phyloP scores from a whole-genome alignment of 2,888 invertebrate species.

The Merodon equestris region DNA sequence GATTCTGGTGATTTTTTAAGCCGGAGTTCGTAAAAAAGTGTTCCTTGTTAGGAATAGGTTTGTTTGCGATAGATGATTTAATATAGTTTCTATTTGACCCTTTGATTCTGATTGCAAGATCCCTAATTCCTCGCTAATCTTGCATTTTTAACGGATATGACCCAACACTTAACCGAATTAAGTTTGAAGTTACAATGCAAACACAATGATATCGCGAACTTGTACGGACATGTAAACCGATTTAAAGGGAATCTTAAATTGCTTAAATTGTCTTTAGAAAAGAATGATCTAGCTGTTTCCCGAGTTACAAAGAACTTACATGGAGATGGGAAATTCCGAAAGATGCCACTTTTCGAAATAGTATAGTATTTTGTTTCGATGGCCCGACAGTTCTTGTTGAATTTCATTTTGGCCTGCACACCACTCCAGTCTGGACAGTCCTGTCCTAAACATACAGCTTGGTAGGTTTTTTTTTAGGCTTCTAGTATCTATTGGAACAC shows the following conservation, averaged over 20 bases:
- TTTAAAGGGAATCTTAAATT: slow-evolving; percentile 22
- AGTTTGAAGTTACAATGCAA: slow-evolving; percentile 28
- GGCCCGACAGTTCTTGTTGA: slow-evolving; percentile 15
- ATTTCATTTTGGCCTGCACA: slow-evolving; percentile 11
- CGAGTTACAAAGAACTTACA: slow-evolving; percentile 22
- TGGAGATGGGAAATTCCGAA: slow-evolving; percentile 21
- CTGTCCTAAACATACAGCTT: too few species aligned
- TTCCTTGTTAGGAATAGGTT: too few species aligned
- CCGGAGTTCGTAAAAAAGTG: too few species aligned
- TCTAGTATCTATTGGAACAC: too few species aligned
- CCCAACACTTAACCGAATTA: slow-evolving; percentile 18
- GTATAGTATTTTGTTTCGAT: slow-evolving; percentile 13
- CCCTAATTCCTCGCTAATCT: slow-evolving; percentile 17
- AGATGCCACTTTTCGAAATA: slow-evolving; percentile 19
- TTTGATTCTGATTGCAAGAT: too few species aligned
- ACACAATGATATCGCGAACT: slow-evolving; percentile 20
- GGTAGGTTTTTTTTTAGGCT: too few species aligned
- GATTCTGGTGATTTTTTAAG: too few species aligned
- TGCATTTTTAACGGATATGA: slow-evolving; percentile 25
- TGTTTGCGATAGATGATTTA: too few species aligned
- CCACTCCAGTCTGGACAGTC: slow-evolving; percentile 4
- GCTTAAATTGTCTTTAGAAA: slow-evolving; percentile 17
- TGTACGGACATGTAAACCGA: slow-evolving; percentile 18
- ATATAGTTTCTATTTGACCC: too few species aligned
- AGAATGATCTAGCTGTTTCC: slow-evolving; percentile 9